Conservation (phyloP, 2,797 vertebrate species). For the Sternarchorhynchus goeldii region DNA sequence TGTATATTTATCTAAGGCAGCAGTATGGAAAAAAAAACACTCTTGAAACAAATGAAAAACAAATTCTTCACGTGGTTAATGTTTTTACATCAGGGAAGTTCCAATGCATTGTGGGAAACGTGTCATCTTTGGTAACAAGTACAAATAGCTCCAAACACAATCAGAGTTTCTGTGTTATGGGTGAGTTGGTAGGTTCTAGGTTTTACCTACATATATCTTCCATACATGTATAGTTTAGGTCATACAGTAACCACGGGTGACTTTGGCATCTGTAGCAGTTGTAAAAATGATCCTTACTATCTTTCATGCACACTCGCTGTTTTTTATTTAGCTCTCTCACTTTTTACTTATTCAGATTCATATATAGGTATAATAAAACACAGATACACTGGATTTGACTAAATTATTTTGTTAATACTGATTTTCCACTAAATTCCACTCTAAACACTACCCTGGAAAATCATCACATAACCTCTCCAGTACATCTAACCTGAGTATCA, state of each 20-base stretch:
- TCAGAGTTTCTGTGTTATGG: no score
- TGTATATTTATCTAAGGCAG: neutral
- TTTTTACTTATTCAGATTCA: neutral
- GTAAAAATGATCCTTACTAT: neutral
- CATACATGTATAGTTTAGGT: neutral
- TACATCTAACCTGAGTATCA: neutral
- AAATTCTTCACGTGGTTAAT: neutral
- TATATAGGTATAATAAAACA: neutral
- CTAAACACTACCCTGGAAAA: neutral
- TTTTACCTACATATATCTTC: neutral
- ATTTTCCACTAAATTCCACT: constrained; percentile 25
- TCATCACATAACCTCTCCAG: neutral
- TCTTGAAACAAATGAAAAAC: neutral
- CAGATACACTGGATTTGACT: neutral
- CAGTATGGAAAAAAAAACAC: neutral
- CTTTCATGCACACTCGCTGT: neutral
- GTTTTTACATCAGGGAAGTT: neutral
- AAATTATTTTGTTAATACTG: constrained; percentile 2
- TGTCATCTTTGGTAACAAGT: neutral
- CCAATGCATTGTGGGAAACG: neutral
- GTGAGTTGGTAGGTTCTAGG: neutral
- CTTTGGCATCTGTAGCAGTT: constrained; percentile 16
- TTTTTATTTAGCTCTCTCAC: no score
- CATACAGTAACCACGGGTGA: neutral
- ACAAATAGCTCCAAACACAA: neutral